These are phyloP conservation scores for Typhlichthys subterraneus DNA, from an alignment of 2,797 vertebrate genomes.

Conservation along the genomic window DNA sequence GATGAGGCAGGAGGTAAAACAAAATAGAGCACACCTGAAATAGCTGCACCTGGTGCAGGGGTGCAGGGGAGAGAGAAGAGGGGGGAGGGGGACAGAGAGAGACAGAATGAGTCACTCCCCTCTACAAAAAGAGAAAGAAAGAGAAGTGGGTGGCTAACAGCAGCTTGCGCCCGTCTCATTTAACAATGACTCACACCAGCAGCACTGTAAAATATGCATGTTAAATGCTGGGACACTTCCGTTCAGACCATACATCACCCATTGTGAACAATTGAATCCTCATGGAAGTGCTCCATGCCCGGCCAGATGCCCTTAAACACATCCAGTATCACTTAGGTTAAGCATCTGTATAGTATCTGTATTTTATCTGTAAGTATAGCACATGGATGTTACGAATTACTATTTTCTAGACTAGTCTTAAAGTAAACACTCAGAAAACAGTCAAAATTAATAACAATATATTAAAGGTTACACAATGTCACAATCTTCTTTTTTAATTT, in stretches of 20 bases:
- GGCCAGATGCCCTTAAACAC: neutral
- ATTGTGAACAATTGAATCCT: too few relatives aligned
- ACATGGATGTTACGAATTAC: too few relatives aligned
- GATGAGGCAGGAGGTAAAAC: constrained; percentile 20
- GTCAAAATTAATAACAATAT: too few relatives aligned
- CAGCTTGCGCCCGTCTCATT: neutral
- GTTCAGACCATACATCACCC: too few relatives aligned
- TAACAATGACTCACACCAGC: neutral
- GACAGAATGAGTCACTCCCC: neutral
- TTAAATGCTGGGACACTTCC: neutral
- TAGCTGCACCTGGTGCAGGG: constrained; percentile 68
- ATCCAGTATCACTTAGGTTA: neutral
- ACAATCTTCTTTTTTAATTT: too few relatives aligned
- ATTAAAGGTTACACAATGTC: too few relatives aligned
- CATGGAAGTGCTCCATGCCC: neutral
- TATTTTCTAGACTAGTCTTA: too few relatives aligned
- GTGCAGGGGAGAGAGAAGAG: constrained; percentile 8
- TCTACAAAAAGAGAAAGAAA: neutral
- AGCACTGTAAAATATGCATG: neutral
- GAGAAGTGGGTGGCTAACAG: neutral
- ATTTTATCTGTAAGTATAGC: too few relatives aligned
- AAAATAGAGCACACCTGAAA: constrained; percentile 77
- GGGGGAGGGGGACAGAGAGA: constrained; percentile 13
- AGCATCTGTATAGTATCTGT: too few relatives aligned
- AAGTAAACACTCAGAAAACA: too few relatives aligned